phyloP scores from a whole-genome alignment of 2,113 vertebrate genomes.

The Lates calcarifer region DNA sequence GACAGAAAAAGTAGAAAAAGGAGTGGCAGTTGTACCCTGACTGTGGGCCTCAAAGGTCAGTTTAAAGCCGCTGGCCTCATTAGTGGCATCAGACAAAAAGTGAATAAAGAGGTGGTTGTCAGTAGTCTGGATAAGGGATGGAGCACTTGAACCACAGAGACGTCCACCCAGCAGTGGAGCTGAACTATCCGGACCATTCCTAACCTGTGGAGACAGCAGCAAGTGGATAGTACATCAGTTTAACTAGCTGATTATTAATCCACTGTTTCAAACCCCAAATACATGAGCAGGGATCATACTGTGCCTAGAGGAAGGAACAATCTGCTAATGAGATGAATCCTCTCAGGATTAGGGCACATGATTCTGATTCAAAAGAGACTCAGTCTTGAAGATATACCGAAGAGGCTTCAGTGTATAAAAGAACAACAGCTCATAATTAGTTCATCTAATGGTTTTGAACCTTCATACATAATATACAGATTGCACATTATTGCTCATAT shows the following conservation, averaged over 20 bases:
- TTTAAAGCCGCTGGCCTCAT: conserved; percentile 91
- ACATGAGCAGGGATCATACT: background rate
- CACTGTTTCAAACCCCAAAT: background rate
- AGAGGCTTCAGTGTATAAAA: too few species aligned
- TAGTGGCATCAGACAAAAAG: conserved; percentile 87
- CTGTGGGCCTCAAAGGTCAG: conserved; percentile 91
- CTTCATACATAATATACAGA: background rate
- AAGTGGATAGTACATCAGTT: background rate
- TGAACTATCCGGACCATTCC: conserved; percentile 90
- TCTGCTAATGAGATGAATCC: too few species aligned
- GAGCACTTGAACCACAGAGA: conserved; percentile 87
- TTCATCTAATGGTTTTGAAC: background rate
- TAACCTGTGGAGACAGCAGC: conserved; percentile 83
- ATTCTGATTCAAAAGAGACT: too few species aligned
- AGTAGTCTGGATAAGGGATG: conserved; percentile 88
- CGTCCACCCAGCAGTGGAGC: conserved; percentile 87
- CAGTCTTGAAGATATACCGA: too few species aligned
- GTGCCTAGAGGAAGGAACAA: too few species aligned
- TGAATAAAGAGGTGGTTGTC: conserved; percentile 91
- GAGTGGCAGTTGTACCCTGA: conserved; percentile 82
- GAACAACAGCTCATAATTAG: too few species aligned
- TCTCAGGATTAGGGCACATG: too few species aligned
- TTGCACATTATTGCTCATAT: background rate
- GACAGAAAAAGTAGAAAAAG: background rate
- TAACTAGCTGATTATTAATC: background rate